Evolutionary conservation across 37 sponge, comb jelly and placozoan species (phyloP), one percentile per base, ranked within the genome.

Genomic region (Oopsacas minuta): DNA sequence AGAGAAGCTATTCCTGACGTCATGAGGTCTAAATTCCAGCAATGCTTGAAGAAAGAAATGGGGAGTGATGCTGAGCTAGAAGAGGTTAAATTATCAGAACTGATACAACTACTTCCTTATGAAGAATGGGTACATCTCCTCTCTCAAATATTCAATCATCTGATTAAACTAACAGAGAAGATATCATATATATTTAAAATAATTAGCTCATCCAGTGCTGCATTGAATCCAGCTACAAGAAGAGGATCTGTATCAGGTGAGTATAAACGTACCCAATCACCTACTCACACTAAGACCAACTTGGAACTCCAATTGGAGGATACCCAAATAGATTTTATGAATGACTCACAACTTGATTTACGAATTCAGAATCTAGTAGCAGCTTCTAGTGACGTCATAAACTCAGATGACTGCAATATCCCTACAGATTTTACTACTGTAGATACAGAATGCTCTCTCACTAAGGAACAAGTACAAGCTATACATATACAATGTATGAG

Each of bases 1-100:
- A 85, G 92, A 37, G 90, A 91, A 38, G 37, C 53, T 15, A 61
- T 61, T 3, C 22, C 75, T 25, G 75, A 61, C 75, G 75, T 61
- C 28, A 61, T 61, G 75, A 25, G 75, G 22, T 61, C 75, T 34
- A 61, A 61, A 34, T 61, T 61, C 75, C 75, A 61, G 30, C 75
- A 61, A 34, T 61, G 75, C 22, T 34, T 61, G 75, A 61, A 61
- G 75, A 3, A 34, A 5, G 75, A 61, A 34, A 10, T 61, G 75
- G 75, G 75, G 7, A 3, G 30, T 20, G 75, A 61, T 5, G 75
- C 75, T 25, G 75, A 61, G 75, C 30, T 61, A 34, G 75, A 61
- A n/a, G 17, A 61, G 75, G 17, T n/a, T 3, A n/a, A 25, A 7
- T 34, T 61, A 25, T 61, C 75, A 10, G 28, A 61, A 3, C 75